Percentiles rank a stretch among this genome's conserved stretches.
Conservation (phyloP, 2,113 vertebrate genomes). For the Chaetops frenatus region DNA sequence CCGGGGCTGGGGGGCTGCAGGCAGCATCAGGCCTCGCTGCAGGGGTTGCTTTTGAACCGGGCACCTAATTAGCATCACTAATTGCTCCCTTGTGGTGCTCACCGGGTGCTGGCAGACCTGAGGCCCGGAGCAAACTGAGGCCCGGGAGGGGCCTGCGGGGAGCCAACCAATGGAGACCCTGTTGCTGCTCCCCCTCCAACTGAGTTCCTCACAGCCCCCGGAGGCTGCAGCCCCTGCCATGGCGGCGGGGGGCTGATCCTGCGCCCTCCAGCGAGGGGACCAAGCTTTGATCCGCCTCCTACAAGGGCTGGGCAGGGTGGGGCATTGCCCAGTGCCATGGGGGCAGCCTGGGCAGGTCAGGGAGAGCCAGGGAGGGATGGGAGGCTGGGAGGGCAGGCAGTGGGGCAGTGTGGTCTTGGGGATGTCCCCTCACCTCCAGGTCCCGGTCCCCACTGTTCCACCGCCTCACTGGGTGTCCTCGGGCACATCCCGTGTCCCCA, state of each 20-base stretch:
- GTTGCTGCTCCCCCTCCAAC: not conserved
- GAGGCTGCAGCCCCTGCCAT: not conserved
- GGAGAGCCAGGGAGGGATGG: not conserved
- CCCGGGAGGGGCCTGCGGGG: not conserved
- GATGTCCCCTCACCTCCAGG: not conserved
- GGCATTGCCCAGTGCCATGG: not conserved
- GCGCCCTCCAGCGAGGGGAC: not conserved
- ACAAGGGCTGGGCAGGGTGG: not conserved
- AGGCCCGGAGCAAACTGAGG: not conserved
- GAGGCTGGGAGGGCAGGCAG: too few species aligned
- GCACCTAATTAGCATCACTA: conserved; percentile 45
- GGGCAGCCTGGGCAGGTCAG: not conserved
- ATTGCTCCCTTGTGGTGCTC: not conserved
- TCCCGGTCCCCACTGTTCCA: not conserved
- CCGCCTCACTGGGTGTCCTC: not conserved
- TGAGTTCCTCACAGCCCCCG: not conserved
- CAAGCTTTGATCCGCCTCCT: not conserved
- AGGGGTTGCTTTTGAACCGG: not conserved
- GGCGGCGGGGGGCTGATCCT: not conserved
- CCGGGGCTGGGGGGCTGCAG: too few species aligned
- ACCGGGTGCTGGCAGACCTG: not conserved
- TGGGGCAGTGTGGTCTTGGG: not conserved
- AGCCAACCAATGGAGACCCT: not conserved
- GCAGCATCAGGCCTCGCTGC: not conserved
- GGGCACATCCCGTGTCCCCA: not conserved